Conservation (phyloP, 2,113 vertebrate species). For the Noturus placidus region DNA sequence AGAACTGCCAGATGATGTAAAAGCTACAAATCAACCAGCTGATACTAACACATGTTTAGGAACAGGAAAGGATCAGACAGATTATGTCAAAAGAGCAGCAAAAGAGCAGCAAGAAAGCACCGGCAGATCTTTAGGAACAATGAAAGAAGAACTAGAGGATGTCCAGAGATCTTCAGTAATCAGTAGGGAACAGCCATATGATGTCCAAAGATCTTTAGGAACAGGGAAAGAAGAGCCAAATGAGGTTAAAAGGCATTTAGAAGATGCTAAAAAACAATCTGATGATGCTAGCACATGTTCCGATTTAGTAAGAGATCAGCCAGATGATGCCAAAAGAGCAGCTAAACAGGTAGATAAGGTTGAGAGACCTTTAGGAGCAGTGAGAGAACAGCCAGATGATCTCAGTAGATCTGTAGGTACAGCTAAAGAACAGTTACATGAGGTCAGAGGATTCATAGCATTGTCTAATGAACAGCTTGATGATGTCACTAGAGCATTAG, state of each 20-base stretch:
- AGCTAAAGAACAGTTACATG: not conserved
- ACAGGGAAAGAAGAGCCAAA: not conserved
- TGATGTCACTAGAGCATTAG: not conserved
- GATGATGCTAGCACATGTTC: not conserved
- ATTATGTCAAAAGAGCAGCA: not conserved
- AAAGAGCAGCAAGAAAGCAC: not conserved
- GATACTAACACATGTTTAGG: not conserved
- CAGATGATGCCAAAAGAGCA: not conserved
- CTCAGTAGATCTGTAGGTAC: not conserved
- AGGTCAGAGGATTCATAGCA: not conserved
- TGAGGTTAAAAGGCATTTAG: not conserved
- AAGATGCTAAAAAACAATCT: not conserved
- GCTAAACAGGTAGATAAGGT: not conserved
- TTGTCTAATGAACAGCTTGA: not conserved
- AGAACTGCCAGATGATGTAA: slow-evolving; percentile 23
- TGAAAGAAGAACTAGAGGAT: not conserved
- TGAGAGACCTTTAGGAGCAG: not conserved
- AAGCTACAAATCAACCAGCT: not conserved
- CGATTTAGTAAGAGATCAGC: not conserved
- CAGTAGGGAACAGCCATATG: not conserved
- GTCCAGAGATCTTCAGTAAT: not conserved
- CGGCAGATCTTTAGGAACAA: not conserved
- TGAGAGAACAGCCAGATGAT: not conserved
- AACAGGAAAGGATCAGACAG: not conserved
- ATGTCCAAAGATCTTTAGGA: not conserved